Conservation (phyloP, 2,797 vertebrate genomes). For the Thripadectes ignobilis region DNA sequence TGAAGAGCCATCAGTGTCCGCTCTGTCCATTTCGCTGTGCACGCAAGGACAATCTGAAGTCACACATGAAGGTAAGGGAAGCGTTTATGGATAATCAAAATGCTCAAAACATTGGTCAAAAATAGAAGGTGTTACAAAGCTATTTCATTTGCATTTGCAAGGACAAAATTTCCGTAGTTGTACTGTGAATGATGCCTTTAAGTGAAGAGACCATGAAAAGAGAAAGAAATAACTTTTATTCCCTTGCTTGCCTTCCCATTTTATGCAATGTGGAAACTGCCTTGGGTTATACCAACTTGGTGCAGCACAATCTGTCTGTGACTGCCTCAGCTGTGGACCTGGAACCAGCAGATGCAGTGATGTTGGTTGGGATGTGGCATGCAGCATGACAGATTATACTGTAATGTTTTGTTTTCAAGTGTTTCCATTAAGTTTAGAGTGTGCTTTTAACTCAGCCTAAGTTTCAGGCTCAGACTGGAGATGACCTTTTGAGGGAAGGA, state of each 20-base stretch:
- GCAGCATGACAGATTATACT: not conserved
- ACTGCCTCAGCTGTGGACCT: not conserved
- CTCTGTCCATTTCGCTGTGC: conserved; percentile 98
- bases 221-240: not conserved
- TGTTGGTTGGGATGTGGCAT: not conserved
- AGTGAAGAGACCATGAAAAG: not conserved
- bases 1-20: conserved; percentile 99
- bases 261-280: not conserved
- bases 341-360: not conserved
- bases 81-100: not conserved
- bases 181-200: not conserved
- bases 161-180: not conserved
- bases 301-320: not conserved
- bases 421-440: not conserved
- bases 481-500: not conserved
- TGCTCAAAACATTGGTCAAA: not conserved
- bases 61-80: conserved; percentile 96
- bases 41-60: conserved; percentile 99
- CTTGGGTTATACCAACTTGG: not conserved
- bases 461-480: not conserved
- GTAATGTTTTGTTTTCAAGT: not conserved
- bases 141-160: not conserved
- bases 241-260: not conserved
- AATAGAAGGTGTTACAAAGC: not conserved
- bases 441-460: not conserved